phyloP scores from a whole-genome alignment of 2,797 vertebrate genomes.

The Lemur catta region DNA sequence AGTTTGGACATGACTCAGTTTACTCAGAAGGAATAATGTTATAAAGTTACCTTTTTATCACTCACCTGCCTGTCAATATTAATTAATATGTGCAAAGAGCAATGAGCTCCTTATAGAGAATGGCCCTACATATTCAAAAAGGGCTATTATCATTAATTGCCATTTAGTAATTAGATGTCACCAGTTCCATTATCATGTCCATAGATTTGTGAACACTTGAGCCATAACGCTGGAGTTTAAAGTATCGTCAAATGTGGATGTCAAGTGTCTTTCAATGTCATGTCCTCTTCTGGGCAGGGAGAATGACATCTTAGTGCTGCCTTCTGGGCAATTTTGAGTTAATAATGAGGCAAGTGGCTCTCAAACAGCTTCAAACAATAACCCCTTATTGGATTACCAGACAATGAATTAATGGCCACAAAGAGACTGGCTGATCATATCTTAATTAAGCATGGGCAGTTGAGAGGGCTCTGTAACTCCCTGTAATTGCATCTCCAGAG shows the following conservation, averaged over 20 bases:
- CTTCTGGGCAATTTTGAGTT: slow-evolving; percentile 58
- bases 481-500: neutral
- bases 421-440: slow-evolving; percentile 72
- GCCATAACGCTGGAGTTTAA: neutral
- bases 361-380: slow-evolving; percentile 71
- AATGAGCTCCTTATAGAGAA: slow-evolving; percentile 35
- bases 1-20: slow-evolving; percentile 42
- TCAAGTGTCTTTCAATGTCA: slow-evolving; percentile 53
- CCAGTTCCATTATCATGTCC: slow-evolving; percentile 40
- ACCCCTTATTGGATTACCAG: slow-evolving; percentile 77
- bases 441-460: slow-evolving; percentile 71
- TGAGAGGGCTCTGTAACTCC: slow-evolving; percentile 21
- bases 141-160: slow-evolving; percentile 66
- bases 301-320: slow-evolving; percentile 4
- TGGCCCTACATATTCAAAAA: slow-evolving; percentile 18
- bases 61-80: neutral
- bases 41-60: neutral
- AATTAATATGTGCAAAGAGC: slow-evolving; percentile 49
- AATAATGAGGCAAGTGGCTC: slow-evolving; percentile 59
- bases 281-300: slow-evolving; percentile 6
- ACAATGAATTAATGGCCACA: slow-evolving; percentile 73
- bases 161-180: slow-evolving; percentile 65
- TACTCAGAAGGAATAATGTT: neutral
- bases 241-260: slow-evolving; percentile 11
- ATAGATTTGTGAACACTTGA: slow-evolving; percentile 41